phyloP scores from a whole-genome alignment of 1,140 invertebrate genomes.

The Agrypnia vestita region DNA sequence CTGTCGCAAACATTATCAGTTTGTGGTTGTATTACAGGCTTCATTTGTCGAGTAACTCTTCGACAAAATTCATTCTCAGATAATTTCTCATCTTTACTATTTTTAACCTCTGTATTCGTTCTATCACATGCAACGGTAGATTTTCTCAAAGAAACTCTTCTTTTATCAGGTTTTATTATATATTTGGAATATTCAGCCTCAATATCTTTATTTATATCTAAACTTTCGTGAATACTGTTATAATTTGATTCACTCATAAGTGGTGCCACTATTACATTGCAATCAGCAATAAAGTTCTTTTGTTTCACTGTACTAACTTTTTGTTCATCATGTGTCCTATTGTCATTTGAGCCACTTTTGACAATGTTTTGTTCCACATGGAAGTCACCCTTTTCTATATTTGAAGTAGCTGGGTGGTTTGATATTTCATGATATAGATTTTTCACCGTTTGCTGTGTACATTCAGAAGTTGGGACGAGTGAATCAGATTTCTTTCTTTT shows the following conservation, averaged over 20 bases:
- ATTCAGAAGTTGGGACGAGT: background rate
- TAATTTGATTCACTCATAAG: too few relatives aligned
- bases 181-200: too few relatives aligned
- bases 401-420: background rate
- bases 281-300: background rate
- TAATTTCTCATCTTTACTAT: background rate
- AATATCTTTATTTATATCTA: too few relatives aligned
- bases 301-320: too few relatives aligned
- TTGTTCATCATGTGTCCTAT: too few relatives aligned
- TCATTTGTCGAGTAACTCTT: slow-evolving; percentile 31
- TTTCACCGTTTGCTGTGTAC: background rate
- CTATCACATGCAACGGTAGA: background rate
- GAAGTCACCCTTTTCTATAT: background rate
- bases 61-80: background rate
- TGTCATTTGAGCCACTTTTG: background rate
- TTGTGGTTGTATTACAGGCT: background rate
- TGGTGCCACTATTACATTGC: too few relatives aligned
- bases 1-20: too few relatives aligned
- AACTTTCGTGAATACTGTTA: too few relatives aligned
- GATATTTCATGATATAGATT: background rate
- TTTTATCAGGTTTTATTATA: too few relatives aligned
- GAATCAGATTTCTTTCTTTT: slow-evolving; percentile 35
- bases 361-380: background rate
- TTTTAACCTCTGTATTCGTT: background rate
- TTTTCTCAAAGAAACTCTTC: too few relatives aligned